Percentiles rank a stretch among this genome's conserved stretches.
phyloP scores from a whole-genome alignment of 2,888 invertebrate species.

The Apamea monoglypha region DNA sequence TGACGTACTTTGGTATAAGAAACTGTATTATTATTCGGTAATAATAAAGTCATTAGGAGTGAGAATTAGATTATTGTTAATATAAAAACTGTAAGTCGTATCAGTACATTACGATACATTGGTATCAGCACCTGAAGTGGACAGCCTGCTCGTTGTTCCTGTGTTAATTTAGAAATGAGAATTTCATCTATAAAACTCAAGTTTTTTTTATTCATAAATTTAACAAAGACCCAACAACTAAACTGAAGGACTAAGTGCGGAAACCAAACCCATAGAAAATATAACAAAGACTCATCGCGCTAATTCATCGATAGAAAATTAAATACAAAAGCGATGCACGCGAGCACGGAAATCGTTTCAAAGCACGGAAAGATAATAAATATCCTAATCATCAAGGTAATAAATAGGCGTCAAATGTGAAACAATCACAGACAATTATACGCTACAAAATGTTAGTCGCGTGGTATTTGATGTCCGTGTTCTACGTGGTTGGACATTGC shows the following conservation, averaged over 20 bases:
- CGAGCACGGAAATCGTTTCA: not conserved
- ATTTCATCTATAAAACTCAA: too few species aligned
- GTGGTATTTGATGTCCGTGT: conserved; percentile 32
- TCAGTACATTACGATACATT: not conserved
- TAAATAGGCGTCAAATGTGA: conserved; percentile 10
- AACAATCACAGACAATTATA: conserved; percentile 14
- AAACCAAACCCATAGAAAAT: not conserved
- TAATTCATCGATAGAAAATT: conserved; percentile 14
- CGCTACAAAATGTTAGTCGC: conserved; percentile 49
- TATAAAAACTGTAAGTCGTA: not conserved
- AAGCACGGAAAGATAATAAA: conserved; percentile 25
- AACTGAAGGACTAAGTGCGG: not conserved
- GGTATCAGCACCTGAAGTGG: too few species aligned
- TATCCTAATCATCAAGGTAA: conserved; percentile 21
- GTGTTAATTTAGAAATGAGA: not conserved
- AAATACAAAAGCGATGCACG: not conserved
- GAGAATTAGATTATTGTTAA: not conserved
- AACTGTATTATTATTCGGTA: conserved; percentile 21
- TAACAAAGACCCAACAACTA: not conserved
- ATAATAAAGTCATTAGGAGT: conserved; percentile 20
- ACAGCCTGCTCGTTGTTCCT: not conserved
- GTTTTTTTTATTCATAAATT: not conserved
- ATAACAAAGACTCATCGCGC: not conserved
- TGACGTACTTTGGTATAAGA: conserved; percentile 11
- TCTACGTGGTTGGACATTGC: conserved; percentile 36